Evolutionary conservation across 2,888 invertebrate species (phyloP), one percentile per base, ranked within the genome.

Genomic region (Lasioglossum lativentre): DNA sequence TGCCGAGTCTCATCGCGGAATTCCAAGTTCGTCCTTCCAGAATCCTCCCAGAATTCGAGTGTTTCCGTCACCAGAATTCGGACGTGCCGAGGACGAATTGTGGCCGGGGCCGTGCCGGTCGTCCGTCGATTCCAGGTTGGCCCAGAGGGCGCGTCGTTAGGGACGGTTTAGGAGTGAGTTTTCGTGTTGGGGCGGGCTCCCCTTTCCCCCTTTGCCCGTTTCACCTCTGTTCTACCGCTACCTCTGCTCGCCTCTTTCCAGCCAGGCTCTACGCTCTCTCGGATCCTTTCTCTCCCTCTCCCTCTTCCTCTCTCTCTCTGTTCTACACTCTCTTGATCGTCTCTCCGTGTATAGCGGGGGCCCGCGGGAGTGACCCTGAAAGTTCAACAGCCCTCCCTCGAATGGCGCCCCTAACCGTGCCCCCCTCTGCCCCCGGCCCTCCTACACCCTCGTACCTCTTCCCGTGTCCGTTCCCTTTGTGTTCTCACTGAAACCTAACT

Each of bases 401-500:
- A 88, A 90, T 83, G 90, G 90, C 89, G 90, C 88, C 85, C 88
- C 78, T 87, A 87, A 87, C 87, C 77, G 76, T 38, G 38, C 74
- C 77, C 34, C 80, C 68, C 30, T 6, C 76, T 30, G 47, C 45
- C 68, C 38, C 38, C 63, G 40, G 10, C 75, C 77, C 38, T 59
- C 82, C 79, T 45, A 47, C 77, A 45, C 77, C 70, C 77, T 72
- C 83, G 72, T 80, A 76, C 92, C 90, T 86, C 82, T 86, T 70
- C 77, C 86, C 90, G 90, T 92, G 91, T 93, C 93, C 93, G 93
- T 91, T 93, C 92, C 93, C 93, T 93, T 93, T 94, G 92, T 92
- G 93, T 94, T 94, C 93, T 92, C 95, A 95, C 95, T 95, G 90
- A 92, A 91, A 91, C 91, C 91, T 90, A 92, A 91, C 91, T 92